Evolutionary conservation across 2,888 invertebrate species (phyloP), one percentile per base, ranked within the genome.

Genomic region (Diploptera punctata): DNA sequence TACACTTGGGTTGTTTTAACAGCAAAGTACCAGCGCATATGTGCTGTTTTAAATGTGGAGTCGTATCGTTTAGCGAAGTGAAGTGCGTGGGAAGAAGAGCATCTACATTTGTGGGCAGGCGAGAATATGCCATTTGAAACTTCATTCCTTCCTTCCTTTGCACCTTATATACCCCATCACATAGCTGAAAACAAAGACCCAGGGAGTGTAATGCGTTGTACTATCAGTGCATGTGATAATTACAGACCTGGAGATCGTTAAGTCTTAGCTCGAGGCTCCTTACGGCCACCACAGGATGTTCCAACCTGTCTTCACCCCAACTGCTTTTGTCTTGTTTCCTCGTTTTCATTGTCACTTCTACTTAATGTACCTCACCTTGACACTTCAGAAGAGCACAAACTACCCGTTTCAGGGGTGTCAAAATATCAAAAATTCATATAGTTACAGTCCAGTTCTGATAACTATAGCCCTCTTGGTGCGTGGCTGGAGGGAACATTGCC

Each of bases 161-260:
- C n/a, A n/a, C n/a, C n/a, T n/a, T n/a, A n/a, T n/a, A n/a, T n/a
- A n/a, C n/a, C n/a, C n/a, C n/a, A n/a, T n/a, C n/a, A n/a, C n/a
- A n/a, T n/a, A n/a, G n/a, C n/a, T n/a, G n/a, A n/a, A n/a, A n/a
- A n/a, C n/a, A n/a, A n/a, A n/a, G n/a, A n/a, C n/a, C n/a, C n/a
- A n/a, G n/a, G n/a, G n/a, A n/a, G n/a, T n/a, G n/a, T n/a, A n/a
- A n/a, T n/a, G n/a, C n/a, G n/a, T n/a, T n/a, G n/a, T n/a, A n/a
- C 10, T 33, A 33, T 33, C 33, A 24, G 21, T 24, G 52, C 3
- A 29, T n/a, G 31, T 29, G 31, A 57, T 29, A 57, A 57, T 57
- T 57, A 57, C 29, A 24, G 29, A n/a, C 19, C 57, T n/a, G n/a
- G n/a, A 24, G 57, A 57, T 57, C 57, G 29, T 57, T 29, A 57